phyloP scores from a whole-genome alignment of 2,888 invertebrate genomes.

The Trichopoda pennipes region DNA sequence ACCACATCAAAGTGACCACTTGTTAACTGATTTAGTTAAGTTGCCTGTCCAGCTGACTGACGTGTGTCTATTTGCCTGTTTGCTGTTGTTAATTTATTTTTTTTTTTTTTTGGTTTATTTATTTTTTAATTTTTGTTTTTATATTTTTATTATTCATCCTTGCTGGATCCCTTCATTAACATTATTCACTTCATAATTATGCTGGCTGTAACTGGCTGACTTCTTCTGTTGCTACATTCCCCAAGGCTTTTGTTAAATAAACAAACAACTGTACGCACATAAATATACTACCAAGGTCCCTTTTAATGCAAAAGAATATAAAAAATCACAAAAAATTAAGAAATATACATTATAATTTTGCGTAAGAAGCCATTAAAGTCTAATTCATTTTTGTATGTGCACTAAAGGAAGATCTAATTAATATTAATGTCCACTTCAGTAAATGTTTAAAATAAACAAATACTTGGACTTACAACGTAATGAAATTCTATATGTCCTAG shows the following conservation, averaged over 20 bases:
- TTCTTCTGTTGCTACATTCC: slow-evolving; percentile 52
- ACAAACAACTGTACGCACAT: slow-evolving; percentile 42
- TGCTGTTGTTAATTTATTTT: slow-evolving; percentile 33
- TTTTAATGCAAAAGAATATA: slow-evolving; percentile 15
- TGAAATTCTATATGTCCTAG: neutral
- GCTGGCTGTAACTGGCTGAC: slow-evolving; percentile 23
- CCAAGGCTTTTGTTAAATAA: slow-evolving; percentile 61
- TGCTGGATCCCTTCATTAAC: slow-evolving; percentile 64
- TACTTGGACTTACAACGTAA: neutral
- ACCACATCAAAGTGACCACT: slow-evolving; percentile 79
- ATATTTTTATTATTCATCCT: slow-evolving; percentile 6
- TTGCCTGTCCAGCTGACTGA: slow-evolving; percentile 57
- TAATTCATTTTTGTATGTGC: slow-evolving; percentile 35
- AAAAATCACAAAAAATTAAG: slow-evolving; percentile 38
- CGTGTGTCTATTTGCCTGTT: slow-evolving; percentile 62
- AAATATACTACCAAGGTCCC: slow-evolving; percentile 4
- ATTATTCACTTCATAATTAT: slow-evolving; percentile 66
- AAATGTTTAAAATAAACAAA: slow-evolving; percentile 51
- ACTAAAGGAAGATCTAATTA: slow-evolving; percentile 72
- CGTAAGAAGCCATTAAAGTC: slow-evolving; percentile 52
- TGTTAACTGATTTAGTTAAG: slow-evolving; percentile 68
- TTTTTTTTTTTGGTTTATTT: slow-evolving; percentile 53
- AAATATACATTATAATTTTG: slow-evolving; percentile 55
- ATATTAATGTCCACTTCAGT: slow-evolving; percentile 78
- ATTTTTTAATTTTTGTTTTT: slow-evolving; percentile 16